Evolutionary conservation across 2,797 vertebrate genomes (phyloP).

Genomic region (Tauraco hartlaubi): DNA sequence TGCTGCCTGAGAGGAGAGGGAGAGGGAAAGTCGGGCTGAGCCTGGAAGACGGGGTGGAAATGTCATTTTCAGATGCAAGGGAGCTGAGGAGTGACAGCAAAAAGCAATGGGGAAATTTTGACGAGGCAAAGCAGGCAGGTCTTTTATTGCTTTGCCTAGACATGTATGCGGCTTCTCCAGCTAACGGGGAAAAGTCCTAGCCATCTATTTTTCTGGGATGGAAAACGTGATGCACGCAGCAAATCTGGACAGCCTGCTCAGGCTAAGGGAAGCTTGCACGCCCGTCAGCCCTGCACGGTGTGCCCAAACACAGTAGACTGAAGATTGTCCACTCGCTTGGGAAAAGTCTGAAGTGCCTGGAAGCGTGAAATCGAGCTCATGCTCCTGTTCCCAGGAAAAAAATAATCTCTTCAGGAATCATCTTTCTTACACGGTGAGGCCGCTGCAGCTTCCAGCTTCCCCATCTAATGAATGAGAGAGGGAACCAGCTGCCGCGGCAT

Average conservation of each 20-base stretch:
- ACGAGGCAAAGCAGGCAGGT: fast-evolving
- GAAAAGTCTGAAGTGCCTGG: not conserved
- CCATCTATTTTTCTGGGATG: not conserved
- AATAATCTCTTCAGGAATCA: not conserved
- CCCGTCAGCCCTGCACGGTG: fast-evolving
- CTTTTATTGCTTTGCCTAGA: not conserved
- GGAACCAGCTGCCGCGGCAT: not conserved
- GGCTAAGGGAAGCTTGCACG: not conserved
- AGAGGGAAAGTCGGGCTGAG: not conserved
- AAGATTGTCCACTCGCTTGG: not conserved
- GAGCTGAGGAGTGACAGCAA: not conserved
- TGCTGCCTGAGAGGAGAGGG: not conserved
- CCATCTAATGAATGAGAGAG: not conserved
- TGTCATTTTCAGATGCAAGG: not conserved
- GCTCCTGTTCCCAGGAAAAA: not conserved
- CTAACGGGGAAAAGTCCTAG: not conserved
- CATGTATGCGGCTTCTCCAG: not conserved
- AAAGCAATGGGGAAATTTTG: not conserved
- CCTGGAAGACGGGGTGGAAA: constrained; percentile 7
- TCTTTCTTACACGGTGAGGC: not conserved
- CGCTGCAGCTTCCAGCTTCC: not conserved
- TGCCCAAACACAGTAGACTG: not conserved
- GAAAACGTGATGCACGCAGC: not conserved
- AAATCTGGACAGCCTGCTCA: not conserved
- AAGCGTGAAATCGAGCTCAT: not conserved